A percentile compares a stretch with the other conserved stretches of the same genome.
Conservation (phyloP, 2,113 vertebrate genomes). For the Redunca redunca region DNA sequence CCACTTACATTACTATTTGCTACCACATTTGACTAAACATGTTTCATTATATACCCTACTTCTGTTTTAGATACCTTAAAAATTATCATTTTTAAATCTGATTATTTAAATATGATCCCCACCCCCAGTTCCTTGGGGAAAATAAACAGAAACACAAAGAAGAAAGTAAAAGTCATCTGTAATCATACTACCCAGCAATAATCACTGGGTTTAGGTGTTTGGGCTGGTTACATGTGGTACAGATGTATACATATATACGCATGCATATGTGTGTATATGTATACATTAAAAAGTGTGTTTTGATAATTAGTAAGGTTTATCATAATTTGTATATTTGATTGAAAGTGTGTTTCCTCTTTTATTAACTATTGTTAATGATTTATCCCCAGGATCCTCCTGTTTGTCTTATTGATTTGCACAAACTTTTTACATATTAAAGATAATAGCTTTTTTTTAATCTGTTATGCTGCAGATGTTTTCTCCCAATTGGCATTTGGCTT, state of each 20-base stretch:
- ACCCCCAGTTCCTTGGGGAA: not conserved
- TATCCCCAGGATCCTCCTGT: not conserved
- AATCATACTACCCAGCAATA: not conserved
- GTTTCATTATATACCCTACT: not conserved
- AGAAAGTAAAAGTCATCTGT: not conserved
- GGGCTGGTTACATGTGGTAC: not conserved
- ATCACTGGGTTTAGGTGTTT: not conserved
- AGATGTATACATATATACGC: fast-evolving
- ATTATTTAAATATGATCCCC: not conserved
- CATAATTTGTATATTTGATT: not conserved
- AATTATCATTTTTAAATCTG: too few relatives aligned
- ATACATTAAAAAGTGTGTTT: not conserved
- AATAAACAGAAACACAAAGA: not conserved
- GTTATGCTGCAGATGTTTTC: not conserved
- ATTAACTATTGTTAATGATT: not conserved
- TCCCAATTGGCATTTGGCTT: not conserved
- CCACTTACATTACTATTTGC: not conserved
- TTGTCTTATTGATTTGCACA: not conserved
- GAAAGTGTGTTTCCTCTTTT: not conserved
- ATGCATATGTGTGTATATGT: not conserved
- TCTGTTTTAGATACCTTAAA: not conserved
- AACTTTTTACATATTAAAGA: not conserved
- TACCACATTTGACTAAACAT: not conserved
- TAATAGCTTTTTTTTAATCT: not conserved
- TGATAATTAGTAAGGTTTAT: not conserved